Percentiles rank a stretch among this genome's conserved stretches.
These are phyloP conservation scores for Acanthiza pusilla DNA, from an alignment of 2,797 vertebrate species.

Conservation along the genomic window DNA sequence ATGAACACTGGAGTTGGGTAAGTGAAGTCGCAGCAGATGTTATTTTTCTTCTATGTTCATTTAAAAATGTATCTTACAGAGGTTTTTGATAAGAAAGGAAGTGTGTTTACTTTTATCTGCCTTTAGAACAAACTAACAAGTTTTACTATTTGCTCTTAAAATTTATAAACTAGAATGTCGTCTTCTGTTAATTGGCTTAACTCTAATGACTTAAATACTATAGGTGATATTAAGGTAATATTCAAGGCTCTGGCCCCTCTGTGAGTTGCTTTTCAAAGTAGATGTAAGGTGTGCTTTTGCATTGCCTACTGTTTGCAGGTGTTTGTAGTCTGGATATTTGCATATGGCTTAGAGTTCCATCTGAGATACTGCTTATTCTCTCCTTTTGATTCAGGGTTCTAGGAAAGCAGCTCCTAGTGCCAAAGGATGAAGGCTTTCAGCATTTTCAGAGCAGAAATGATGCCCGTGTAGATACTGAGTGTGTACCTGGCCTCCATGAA, in stretches of 20 bases:
- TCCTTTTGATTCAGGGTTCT: slow-evolving; percentile 70
- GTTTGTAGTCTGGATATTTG: not conserved
- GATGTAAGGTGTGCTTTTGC: not conserved
- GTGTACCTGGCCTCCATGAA: slow-evolving; percentile 17
- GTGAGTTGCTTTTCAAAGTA: not conserved
- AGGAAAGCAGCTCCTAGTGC: slow-evolving; percentile 77
- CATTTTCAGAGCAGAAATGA: slow-evolving; percentile 68
- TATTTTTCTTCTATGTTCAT: not conserved
- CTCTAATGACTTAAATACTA: not conserved
- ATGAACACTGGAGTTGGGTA: not conserved
- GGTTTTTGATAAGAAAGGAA: not conserved
- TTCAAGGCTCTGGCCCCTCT: not conserved
- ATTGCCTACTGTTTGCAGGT: not conserved
- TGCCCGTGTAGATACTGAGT: not conserved
- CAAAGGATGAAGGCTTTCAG: slow-evolving; percentile 80
- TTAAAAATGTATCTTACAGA: not conserved
- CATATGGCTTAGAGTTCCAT: not conserved
- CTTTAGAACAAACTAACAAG: not conserved
- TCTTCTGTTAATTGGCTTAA: not conserved
- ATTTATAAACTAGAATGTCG: not conserved
- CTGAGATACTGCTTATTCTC: not conserved
- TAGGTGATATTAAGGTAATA: not conserved
- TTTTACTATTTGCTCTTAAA: not conserved
- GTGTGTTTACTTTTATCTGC: not conserved
- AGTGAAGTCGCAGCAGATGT: not conserved